phyloP scores from a whole-genome alignment of 2,797 vertebrate genomes.

The Macropodus opercularis region DNA sequence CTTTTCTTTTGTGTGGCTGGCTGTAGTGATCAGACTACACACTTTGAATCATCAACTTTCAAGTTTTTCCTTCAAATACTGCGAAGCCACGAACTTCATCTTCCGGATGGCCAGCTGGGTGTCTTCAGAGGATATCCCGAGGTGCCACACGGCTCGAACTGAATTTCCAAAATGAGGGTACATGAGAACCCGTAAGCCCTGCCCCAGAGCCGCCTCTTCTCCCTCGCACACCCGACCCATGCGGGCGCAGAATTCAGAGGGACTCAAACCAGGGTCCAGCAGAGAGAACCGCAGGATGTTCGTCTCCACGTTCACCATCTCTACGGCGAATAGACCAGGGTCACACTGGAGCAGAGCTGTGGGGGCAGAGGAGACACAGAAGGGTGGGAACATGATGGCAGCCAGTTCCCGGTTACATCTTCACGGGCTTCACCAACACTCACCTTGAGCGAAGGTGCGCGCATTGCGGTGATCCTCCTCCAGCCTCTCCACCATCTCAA shows the following conservation, averaged over 20 bases:
- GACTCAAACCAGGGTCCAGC: conserved; percentile 46
- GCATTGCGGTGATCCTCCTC: conserved; percentile 84
- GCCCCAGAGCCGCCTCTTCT: conserved; percentile 74
- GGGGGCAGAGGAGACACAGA: neutral
- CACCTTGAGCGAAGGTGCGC: conserved; percentile 84
- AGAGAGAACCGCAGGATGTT: conserved; percentile 83
- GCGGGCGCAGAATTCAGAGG: conserved; percentile 77
- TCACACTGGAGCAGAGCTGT: conserved; percentile 78
- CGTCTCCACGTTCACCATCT: conserved; percentile 80
- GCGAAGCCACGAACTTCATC: conserved; percentile 81
- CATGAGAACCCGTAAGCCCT: conserved; percentile 78
- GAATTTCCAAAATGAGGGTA: conserved; percentile 74
- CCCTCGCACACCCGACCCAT: conserved; percentile 74
- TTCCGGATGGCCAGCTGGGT: conserved; percentile 82
- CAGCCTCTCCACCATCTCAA: conserved; percentile 70
- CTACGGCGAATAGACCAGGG: conserved; percentile 73
- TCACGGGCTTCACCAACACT: neutral
- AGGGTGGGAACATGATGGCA: neutral
- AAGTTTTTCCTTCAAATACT: conserved; percentile 50
- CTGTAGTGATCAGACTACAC: neutral
- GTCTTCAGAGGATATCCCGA: conserved; percentile 76
- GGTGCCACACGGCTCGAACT: conserved; percentile 85
- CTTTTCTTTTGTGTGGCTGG: neutral
- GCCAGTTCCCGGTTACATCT: neutral
- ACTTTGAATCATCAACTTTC: neutral